phyloP scores from a whole-genome alignment of 2,113 vertebrate species.

The Meles meles region DNA sequence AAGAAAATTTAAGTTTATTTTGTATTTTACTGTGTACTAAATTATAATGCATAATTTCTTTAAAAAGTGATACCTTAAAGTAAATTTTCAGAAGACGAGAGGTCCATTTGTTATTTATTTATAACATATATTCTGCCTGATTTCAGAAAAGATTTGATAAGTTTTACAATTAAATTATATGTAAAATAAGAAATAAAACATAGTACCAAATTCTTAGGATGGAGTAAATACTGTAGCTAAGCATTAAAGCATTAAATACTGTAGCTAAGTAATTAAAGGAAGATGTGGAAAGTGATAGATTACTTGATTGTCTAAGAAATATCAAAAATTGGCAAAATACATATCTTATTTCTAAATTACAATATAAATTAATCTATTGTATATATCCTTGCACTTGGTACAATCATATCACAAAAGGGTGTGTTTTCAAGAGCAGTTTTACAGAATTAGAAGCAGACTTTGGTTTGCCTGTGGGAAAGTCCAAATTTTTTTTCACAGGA shows the following conservation, averaged over 20 bases:
- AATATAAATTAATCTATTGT: background rate
- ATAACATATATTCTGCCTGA: background rate
- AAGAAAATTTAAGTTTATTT: background rate
- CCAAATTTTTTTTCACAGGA: background rate
- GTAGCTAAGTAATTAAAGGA: background rate
- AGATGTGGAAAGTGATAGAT: background rate
- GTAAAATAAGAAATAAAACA: background rate
- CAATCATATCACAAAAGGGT: background rate
- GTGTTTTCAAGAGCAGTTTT: background rate
- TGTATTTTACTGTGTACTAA: background rate
- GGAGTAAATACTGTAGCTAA: background rate
- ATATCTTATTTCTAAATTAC: background rate
- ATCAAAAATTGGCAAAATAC: background rate
- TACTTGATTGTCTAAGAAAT: background rate
- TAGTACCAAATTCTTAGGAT: background rate
- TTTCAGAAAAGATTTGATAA: slow-evolving; percentile 8
- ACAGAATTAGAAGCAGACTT: background rate
- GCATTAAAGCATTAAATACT: background rate
- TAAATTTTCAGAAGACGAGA: background rate
- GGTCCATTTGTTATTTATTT: background rate
- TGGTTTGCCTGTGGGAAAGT: background rate
- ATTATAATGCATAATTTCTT: background rate
- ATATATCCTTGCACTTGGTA: background rate
- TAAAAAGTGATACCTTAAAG: background rate
- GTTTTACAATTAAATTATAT: background rate